Evolutionary conservation across 2,888 invertebrate genomes (phyloP).

Genomic region (Venusia cambrica): DNA sequence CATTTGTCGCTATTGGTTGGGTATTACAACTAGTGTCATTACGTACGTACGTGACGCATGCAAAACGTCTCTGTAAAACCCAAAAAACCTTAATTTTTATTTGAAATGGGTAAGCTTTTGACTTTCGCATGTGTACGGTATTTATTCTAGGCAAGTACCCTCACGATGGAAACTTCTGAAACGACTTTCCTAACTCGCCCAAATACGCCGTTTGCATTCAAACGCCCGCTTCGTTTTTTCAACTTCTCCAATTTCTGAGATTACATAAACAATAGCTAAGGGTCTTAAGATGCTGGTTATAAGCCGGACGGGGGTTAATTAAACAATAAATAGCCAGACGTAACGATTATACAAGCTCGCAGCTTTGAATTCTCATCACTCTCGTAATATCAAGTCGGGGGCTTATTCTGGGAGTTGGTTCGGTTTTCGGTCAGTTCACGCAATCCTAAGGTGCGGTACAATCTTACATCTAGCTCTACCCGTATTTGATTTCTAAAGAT

Average conservation of each 20-base stretch:
- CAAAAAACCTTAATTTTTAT: too few species aligned
- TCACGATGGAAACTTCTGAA: slow-evolving; percentile 11
- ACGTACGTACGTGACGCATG: too few species aligned
- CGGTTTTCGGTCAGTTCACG: slow-evolving; percentile 1
- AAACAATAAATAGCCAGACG: slow-evolving; percentile 74
- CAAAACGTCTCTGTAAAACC: too few species aligned
- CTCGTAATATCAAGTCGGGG: slow-evolving; percentile 69
- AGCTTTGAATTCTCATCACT: slow-evolving; percentile 79
- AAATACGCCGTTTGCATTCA: slow-evolving; percentile 30
- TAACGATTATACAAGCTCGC: slow-evolving; percentile 72
- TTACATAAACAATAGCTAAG: slow-evolving; percentile 64
- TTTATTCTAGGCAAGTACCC: slow-evolving; percentile 8
- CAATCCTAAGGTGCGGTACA: too few species aligned
- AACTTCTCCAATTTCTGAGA: slow-evolving; percentile 59
- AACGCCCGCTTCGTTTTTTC: slow-evolving; percentile 38
- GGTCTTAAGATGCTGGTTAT: slow-evolving; percentile 47
- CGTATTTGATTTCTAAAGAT: too few species aligned
- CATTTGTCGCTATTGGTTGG: too few species aligned
- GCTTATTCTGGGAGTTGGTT: slow-evolving; percentile 42
- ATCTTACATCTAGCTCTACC: too few species aligned
- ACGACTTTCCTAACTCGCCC: slow-evolving; percentile 17
- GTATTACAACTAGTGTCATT: too few species aligned
- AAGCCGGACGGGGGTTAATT: slow-evolving; percentile 64
- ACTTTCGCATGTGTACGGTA: too few species aligned
- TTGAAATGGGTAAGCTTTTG: too few species aligned